Conservation (phyloP, 2,113 vertebrate species). For the Sebastes fasciatus region DNA sequence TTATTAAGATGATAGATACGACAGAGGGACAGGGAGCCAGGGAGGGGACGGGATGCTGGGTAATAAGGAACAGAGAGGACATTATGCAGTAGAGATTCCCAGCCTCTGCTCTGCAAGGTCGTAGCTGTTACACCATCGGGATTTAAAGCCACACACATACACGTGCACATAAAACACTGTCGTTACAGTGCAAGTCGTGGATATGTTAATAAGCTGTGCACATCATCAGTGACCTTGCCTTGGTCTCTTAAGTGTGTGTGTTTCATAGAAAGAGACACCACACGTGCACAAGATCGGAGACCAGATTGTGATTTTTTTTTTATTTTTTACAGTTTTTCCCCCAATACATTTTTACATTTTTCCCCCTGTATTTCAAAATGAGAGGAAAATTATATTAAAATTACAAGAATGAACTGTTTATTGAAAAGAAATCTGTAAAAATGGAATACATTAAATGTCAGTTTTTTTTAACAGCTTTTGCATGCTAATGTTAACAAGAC, state of each 20-base stretch:
- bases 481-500: too few relatives aligned
- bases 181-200: constrained; percentile 5
- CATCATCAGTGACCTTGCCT: constrained; percentile 22
- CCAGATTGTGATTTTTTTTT: too few relatives aligned
- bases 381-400: too few relatives aligned
- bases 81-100: background rate
- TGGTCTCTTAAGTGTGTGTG: background rate
- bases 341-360: too few relatives aligned
- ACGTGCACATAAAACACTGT: background rate
- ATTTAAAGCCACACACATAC: constrained; percentile 1
- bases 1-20: constrained; percentile 33
- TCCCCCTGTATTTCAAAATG: too few relatives aligned
- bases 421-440: too few relatives aligned
- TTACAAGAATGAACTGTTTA: too few relatives aligned
- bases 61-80: constrained; percentile 10
- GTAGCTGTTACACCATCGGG: background rate
- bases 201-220: constrained; percentile 35
- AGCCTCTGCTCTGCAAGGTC: constrained; percentile 26
- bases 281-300: background rate
- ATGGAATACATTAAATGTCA: too few relatives aligned
- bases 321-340: too few relatives aligned
- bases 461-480: too few relatives aligned
- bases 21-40: background rate
- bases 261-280: constrained; percentile 12
- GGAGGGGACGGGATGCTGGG: background rate